A percentile compares a stretch with the other conserved stretches of the same genome.
Evolutionary conservation across 2,797 vertebrate species (phyloP).

Genomic region (Halcyon badia): DNA sequence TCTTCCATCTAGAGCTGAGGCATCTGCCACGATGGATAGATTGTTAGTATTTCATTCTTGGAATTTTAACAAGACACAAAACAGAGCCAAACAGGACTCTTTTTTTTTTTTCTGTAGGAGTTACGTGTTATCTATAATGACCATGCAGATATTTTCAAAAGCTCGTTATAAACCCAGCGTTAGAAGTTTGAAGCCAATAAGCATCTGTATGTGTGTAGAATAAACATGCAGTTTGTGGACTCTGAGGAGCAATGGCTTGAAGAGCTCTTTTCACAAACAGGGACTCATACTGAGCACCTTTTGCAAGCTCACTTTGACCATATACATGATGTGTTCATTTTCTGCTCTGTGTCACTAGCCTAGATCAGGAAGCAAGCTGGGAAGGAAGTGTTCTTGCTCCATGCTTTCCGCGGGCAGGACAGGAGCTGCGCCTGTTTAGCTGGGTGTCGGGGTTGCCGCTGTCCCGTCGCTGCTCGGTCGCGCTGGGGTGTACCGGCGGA

Average conservation of each 20-base stretch:
- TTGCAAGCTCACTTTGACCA: not conserved
- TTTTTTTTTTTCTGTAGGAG: not conserved
- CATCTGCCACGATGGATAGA: fast-evolving
- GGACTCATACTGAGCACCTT: fast-evolving
- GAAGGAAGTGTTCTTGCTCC: not conserved
- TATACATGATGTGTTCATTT: too few relatives aligned
- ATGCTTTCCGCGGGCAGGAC: not conserved
- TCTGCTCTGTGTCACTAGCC: not conserved
- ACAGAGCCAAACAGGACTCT: fast-evolving
- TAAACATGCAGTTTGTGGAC: not conserved
- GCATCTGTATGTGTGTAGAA: fast-evolving
- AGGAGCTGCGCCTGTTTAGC: fast-evolving
- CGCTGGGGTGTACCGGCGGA: not conserved
- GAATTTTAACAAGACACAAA: not conserved
- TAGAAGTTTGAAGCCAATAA: not conserved
- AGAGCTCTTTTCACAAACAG: not conserved
- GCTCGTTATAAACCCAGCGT: too few relatives aligned
- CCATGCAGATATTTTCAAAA: fast-evolving
- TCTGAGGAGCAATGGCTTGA: not conserved
- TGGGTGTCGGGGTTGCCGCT: fast-evolving
- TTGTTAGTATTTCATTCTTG: fast-evolving
- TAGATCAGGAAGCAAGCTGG: not conserved
- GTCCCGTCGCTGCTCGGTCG: not conserved
- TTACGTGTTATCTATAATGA: fast-evolving
- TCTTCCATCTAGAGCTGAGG: not conserved